Evolutionary conservation across 2,113 vertebrate genomes (phyloP).

Genomic region (Gymnocephalus cernua): DNA sequence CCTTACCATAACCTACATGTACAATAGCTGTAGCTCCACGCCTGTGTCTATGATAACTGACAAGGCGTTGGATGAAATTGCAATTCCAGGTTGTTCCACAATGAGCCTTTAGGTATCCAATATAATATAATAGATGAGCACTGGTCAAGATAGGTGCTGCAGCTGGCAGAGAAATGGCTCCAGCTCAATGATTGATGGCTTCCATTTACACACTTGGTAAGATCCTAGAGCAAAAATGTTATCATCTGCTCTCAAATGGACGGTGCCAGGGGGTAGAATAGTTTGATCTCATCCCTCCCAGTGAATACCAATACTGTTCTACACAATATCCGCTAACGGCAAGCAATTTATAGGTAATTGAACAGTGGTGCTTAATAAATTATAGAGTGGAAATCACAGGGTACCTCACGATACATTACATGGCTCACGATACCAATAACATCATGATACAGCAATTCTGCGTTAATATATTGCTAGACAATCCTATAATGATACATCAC

Average conservation of each 20-base stretch:
- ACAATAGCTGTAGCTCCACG: too few relatives aligned
- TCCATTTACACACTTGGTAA: conserved; percentile 42
- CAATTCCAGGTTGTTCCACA: conserved; percentile 5
- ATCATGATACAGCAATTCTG: too few relatives aligned
- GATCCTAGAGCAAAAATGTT: conserved; percentile 22
- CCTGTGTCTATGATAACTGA: too few relatives aligned
- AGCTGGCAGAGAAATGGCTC: conserved; percentile 33
- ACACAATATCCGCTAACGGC: neutral
- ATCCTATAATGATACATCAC: too few relatives aligned
- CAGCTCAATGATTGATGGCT: conserved; percentile 37
- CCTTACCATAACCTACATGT: neutral
- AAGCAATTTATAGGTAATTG: neutral
- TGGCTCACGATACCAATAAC: too few relatives aligned
- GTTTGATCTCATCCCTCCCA: neutral
- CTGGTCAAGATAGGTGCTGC: neutral
- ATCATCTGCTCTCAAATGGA: conserved; percentile 32
- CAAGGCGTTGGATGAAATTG: neutral
- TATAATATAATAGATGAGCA: conserved; percentile 22
- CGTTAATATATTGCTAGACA: too few relatives aligned
- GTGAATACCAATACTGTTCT: neutral
- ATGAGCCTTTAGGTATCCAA: neutral
- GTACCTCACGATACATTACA: too few relatives aligned
- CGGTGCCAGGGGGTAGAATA: neutral
- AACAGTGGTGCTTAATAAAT: neutral
- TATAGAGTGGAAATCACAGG: too few relatives aligned